Evolutionary conservation across 37 sponge, comb jelly and placozoan species (phyloP).

Genomic region (Diacarnus erythraeanus): DNA sequence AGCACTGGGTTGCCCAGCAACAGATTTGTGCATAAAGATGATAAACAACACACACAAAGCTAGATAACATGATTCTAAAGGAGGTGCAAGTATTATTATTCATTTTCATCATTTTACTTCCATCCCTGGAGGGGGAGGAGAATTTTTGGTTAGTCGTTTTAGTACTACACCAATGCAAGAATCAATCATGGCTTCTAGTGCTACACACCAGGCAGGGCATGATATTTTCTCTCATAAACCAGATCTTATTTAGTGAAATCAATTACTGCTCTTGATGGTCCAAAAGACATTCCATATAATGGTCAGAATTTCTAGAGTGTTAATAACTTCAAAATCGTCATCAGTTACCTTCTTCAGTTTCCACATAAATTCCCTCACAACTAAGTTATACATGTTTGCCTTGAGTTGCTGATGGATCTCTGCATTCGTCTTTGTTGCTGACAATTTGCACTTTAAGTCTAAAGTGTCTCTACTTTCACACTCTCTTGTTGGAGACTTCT

Average conservation of each 20-base stretch:
- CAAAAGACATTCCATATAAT: background rate
- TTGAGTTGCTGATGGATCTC: background rate
- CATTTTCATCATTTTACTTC: no score
- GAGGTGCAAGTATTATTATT: no score
- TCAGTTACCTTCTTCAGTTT: background rate
- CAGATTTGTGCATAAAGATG: no score
- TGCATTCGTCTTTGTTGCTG: background rate
- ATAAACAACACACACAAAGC: no score
- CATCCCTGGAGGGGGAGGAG: no score
- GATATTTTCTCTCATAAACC: background rate
- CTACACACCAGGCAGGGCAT: no score
- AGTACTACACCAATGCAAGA: background rate
- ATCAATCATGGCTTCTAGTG: background rate
- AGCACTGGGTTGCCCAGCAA: no score
- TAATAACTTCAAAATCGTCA: background rate
- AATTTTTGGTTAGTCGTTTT: no score
- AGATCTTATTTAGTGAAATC: background rate
- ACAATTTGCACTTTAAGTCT: slow-evolving; percentile 9
- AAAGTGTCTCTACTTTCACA: background rate
- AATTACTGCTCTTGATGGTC: background rate
- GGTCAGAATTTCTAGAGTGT: background rate
- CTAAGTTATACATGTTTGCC: background rate
- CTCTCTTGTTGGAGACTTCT: no score
- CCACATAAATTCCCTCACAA: background rate
- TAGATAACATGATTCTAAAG: no score